These are phyloP conservation scores for Probosciger aterrimus DNA, from an alignment of 2,113 vertebrate genomes.

Conservation along the genomic window DNA sequence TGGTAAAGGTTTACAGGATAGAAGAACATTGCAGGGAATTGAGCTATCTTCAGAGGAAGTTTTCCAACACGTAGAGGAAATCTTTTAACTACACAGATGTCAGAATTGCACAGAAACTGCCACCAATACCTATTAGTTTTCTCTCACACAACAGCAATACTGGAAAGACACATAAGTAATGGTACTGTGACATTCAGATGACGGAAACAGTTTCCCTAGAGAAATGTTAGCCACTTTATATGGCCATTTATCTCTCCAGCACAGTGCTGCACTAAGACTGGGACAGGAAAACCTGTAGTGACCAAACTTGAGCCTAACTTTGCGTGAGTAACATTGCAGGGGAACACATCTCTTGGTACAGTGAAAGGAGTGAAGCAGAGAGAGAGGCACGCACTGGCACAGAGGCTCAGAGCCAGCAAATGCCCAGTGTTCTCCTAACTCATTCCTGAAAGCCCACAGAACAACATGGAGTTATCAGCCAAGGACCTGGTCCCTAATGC, in stretches of 20 bases:
- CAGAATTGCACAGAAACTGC: not conserved
- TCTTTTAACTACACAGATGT: not conserved
- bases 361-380: not conserved
- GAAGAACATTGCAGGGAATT: not conserved
- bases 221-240: not conserved
- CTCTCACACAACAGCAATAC: not conserved
- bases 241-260: not conserved
- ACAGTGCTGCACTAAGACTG: not conserved
- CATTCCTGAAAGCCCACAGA: not conserved
- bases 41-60: not conserved
- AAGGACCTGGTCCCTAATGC: not conserved
- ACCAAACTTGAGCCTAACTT: not conserved
- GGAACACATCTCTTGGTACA: fast-evolving
- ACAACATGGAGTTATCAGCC: not conserved
- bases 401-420: not conserved
- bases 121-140: not conserved
- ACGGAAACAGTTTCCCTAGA: not conserved
- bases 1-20: not conserved
- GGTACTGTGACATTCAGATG: not conserved
- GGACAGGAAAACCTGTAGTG: not conserved
- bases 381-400: not conserved
- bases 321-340: fast-evolving
- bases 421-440: fast-evolving
- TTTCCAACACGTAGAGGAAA: not conserved
- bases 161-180: not conserved